Evolutionary conservation across 2,113 vertebrate genomes (phyloP).

Genomic region (Takifugu bimaculatus): DNA sequence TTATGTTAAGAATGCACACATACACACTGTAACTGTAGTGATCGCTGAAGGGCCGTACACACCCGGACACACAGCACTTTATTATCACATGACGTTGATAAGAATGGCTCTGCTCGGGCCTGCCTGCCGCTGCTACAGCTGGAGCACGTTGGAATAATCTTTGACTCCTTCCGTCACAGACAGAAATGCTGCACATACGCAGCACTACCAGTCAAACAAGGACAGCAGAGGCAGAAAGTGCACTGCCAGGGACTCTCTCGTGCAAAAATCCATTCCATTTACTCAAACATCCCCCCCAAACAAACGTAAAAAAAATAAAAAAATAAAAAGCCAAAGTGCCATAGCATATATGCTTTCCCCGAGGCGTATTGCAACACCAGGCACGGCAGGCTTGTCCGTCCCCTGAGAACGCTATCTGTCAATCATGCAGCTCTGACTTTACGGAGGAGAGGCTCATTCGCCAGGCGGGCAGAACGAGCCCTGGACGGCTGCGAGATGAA

Average conservation of each 20-base stretch:
- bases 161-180: constrained; percentile 8
- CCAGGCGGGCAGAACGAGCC: constrained; percentile 40
- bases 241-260: constrained; percentile 5
- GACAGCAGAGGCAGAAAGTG: constrained; percentile 28
- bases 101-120: constrained; percentile 30
- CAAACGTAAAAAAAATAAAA: constrained; percentile 7
- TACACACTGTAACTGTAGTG: constrained; percentile 18
- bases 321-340: constrained; percentile 20
- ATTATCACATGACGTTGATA: constrained; percentile 48
- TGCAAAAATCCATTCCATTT: constrained; percentile 17
- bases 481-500: constrained; percentile 25
- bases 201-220: constrained; percentile 24
- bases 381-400: constrained; percentile 27
- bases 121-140: constrained; percentile 12
- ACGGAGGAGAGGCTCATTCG: constrained; percentile 38
- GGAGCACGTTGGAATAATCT: constrained; percentile 5
- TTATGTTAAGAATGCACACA: constrained; percentile 6
- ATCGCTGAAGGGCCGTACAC: constrained; percentile 34
- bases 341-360: constrained; percentile 11
- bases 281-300: background rate
- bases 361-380: constrained; percentile 23
- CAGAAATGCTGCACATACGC: constrained; percentile 15
- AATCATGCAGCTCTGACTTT: constrained; percentile 43
- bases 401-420: constrained; percentile 46
- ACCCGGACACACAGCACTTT: constrained; percentile 38